phyloP scores from a whole-genome alignment of 2,797 vertebrate species.

The Natrix natrix region DNA sequence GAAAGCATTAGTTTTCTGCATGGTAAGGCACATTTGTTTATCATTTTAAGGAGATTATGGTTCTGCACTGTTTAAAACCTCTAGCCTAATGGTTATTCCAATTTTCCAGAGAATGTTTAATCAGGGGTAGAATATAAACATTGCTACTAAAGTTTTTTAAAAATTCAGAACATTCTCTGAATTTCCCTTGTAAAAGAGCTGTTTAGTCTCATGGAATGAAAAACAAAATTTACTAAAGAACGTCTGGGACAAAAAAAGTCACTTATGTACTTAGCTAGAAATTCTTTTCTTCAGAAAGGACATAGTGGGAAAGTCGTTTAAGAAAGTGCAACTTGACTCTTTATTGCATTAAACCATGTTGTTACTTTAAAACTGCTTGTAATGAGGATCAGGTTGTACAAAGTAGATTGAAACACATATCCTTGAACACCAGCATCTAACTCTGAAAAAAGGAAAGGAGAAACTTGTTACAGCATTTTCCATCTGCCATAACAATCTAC shows the following conservation, averaged over 20 bases:
- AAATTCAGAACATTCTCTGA: background rate
- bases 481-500: conserved; percentile 65
- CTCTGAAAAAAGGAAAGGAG: conserved; percentile 57
- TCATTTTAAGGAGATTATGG: background rate
- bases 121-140: background rate
- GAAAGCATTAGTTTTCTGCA: background rate
- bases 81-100: background rate
- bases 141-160: background rate
- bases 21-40: background rate
- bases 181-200: background rate
- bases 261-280: conserved; percentile 2
- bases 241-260: background rate
- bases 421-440: conserved; percentile 46
- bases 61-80: background rate
- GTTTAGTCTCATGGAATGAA: background rate
- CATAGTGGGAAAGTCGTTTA: background rate
- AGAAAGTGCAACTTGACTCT: background rate
- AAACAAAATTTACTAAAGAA: background rate
- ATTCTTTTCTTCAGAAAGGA: conserved; percentile 2
- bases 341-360: background rate
- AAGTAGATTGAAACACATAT: conserved; percentile 25
- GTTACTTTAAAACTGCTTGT: conserved; percentile 31
- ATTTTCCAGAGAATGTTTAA: background rate
- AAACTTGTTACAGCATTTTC: conserved; percentile 65
- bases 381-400: conserved; percentile 41